Conservation (phyloP, 1,140 invertebrate species). For the Microplitis mediator region DNA sequence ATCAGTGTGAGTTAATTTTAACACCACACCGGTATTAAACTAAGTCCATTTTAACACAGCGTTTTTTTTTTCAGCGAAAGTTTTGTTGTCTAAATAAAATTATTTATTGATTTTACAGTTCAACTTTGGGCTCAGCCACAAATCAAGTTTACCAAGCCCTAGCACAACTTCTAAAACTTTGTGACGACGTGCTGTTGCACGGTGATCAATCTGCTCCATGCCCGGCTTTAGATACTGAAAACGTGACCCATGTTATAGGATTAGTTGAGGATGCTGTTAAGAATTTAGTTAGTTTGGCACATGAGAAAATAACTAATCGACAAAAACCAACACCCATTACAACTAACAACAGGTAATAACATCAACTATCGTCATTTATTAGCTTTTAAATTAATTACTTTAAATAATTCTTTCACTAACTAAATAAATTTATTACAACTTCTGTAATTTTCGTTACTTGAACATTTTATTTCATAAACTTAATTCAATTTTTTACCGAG, state of each 20-base stretch:
- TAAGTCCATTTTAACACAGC: too few species aligned
- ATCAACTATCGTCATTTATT: neutral
- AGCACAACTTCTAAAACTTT: slow-evolving; percentile 85
- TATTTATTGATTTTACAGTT: slow-evolving; percentile 54
- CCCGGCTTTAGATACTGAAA: slow-evolving; percentile 68
- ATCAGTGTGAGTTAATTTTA: too few species aligned
- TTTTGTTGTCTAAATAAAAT: neutral
- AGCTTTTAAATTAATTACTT: neutral
- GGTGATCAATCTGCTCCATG: slow-evolving; percentile 66
- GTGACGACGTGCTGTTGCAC: slow-evolving; percentile 84
- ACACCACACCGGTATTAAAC: too few species aligned
- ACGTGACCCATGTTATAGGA: slow-evolving; percentile 79
- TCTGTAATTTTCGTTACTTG: too few species aligned
- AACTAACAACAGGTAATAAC: slow-evolving; percentile 55
- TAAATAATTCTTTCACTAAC: too few species aligned
- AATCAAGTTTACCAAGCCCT: slow-evolving; percentile 86
- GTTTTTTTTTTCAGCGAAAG: too few species aligned
- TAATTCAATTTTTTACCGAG: too few species aligned
- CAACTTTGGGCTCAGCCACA: slow-evolving; percentile 75
- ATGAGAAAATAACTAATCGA: slow-evolving; percentile 69
- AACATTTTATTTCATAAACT: too few species aligned
- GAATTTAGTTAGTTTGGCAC: slow-evolving; percentile 70
- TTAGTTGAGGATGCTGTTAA: slow-evolving; percentile 81
- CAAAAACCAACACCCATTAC: slow-evolving; percentile 57
- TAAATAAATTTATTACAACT: too few species aligned